A percentile compares a stretch with the other conserved stretches of the same genome.
These are phyloP conservation scores for Oscheius sp. DNA, from an alignment of 2,888 invertebrate genomes.

Conservation along the genomic window DNA sequence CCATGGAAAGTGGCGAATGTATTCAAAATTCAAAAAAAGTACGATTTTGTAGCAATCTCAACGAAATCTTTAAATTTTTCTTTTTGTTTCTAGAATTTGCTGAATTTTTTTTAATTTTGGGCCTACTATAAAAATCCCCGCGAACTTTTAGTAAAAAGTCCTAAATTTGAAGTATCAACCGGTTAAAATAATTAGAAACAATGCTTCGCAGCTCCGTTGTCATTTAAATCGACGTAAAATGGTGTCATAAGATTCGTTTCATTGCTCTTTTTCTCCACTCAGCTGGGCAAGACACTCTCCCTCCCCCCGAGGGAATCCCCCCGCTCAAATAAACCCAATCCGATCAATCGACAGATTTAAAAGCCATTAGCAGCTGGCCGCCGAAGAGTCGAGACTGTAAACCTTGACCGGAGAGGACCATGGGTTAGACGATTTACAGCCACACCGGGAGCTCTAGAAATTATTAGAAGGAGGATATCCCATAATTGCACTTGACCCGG, in stretches of 20 bases:
- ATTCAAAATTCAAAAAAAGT: too few relatives aligned
- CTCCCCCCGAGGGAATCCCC: too few relatives aligned
- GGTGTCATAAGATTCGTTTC: neutral
- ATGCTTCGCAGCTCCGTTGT: neutral
- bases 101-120: neutral
- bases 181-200: neutral
- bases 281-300: too few relatives aligned
- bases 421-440: too few relatives aligned
- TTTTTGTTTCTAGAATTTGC: neutral
- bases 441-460: neutral
- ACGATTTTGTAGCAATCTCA: too few relatives aligned
- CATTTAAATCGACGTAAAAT: neutral
- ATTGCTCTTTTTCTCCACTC: too few relatives aligned
- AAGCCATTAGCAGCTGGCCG: neutral
- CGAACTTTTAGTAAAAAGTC: neutral
- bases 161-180: too few relatives aligned
- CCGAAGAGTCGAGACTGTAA: neutral
- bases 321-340: too few relatives aligned
- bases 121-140: neutral
- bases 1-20: too few relatives aligned
- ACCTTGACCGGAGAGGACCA: conserved; percentile 6
- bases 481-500: conserved; percentile 20
- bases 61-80: too few relatives aligned
- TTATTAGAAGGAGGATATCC: neutral
- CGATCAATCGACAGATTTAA: too few relatives aligned